Evolutionary conservation across 2,888 invertebrate species (phyloP), one percentile per base, ranked within the genome.

Genomic region (Apodemia hepburni): DNA sequence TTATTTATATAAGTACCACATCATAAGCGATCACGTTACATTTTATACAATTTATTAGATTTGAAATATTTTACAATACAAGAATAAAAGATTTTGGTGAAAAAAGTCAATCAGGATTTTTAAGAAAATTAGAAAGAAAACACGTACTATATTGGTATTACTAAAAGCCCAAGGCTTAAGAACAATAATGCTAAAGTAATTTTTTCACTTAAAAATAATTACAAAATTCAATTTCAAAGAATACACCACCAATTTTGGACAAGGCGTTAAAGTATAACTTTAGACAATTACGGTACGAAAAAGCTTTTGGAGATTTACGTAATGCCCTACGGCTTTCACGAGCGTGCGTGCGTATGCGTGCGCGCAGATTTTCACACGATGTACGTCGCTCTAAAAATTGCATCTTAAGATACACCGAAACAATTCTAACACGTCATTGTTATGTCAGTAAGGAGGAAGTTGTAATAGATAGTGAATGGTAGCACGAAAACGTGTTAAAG

Each of bases 281-380:
- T 22, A 51, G 51, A 51, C 18, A 22, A 51, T 51, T 51, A 51
- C 3, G 18, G 51, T 51, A 22, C 22, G 22, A 27, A 51, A 38
- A 51, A 51, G 22, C 51, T 51, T 47, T 51, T 18, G 22, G 22
- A 71, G 68, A 67, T 78, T 84, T 81, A 80, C 79, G 80, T 81
- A 84, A 85, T 67, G 66, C 65, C 69, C 68, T 64, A 67, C 70
- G 74, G 75, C 86, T 87, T 87, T 86, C 85, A 65, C 79, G 81
- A 81, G 79, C 80, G 42, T 42, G 42, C 42, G 42, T 42, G 42
- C 42, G 82, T 73, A 70, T 81, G 80, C 79, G 80, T 83, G 78
- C 76, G 71, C 76, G 74, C 70, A 74, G 77, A 79, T 82, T 78
- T 82, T 85, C 81, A 80, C 82, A 84, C 81, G 84, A 68, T 67